Evolutionary conservation across 2,888 invertebrate genomes (phyloP), one percentile per base, ranked within the genome.

Genomic region (Rhamphomyia laevipes): DNA sequence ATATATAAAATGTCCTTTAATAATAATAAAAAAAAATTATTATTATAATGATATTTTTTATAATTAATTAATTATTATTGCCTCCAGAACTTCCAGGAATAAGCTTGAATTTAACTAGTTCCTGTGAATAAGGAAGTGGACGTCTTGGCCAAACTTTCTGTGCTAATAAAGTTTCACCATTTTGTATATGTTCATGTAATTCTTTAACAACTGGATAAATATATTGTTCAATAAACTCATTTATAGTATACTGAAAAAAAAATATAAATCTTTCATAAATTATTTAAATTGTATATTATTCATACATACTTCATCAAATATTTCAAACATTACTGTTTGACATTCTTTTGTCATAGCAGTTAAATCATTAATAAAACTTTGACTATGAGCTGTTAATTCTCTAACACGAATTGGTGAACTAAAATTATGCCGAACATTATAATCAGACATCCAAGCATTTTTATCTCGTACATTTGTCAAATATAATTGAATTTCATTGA

Each of bases 381-480:
- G 70, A 56, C 77, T 72, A 56, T 77, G 77, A 21, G 66, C 63
- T 47, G 76, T 77, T 46, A 80, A 62, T 55, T 82, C 80, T 42
- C 78, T 79, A 2, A 85, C 73, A 43, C 84, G 74, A 48, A 77
- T 63, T 1, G 82, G 81, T 47, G 81, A 78, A 53, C 81, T 78
- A 61, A 81, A 84, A 60, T 81, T 80, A 57, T 79, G 77, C n/a
- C 77, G 70, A 6, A 82, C 71, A 62, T 83, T 82, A 63, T 82
- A 85, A 30, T 77, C 74, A 18, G 83, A 82, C 73, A 86, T 74
- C 84, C 84, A 85, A 30, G 81, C 72, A 57, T 66, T 70, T 42
- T 63, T 62, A 15, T 62, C 63, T 1, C 62, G 58, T 2, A 67
- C 63, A 49, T 67, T 64, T 33, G 59, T 57, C 47, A 71, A 55